Conservation (phyloP, 2,113 vertebrate genomes). For the Labeo rohita region DNA sequence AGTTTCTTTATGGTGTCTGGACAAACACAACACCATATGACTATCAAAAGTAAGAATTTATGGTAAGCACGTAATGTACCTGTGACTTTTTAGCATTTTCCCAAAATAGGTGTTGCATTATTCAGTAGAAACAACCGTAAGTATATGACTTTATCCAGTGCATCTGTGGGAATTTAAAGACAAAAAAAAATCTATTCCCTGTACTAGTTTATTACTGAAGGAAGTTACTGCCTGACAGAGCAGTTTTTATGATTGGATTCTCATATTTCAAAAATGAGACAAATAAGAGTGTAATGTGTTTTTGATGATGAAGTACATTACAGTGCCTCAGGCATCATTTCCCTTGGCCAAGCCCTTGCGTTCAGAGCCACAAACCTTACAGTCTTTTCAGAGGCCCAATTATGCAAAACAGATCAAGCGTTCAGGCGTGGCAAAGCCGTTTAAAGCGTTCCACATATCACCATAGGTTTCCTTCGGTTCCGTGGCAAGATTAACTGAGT, state of each 20-base stretch:
- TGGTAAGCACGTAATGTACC: background rate
- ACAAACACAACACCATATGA: background rate
- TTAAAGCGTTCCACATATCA: slow-evolving; percentile 46
- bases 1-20: background rate
- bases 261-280: slow-evolving; percentile 8
- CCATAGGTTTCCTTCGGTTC: slow-evolving; percentile 21
- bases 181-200: background rate
- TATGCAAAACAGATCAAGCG: slow-evolving; percentile 55
- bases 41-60: background rate
- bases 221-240: slow-evolving; percentile 28
- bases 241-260: slow-evolving; percentile 34
- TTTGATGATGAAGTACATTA: slow-evolving; percentile 33
- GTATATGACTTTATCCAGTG: background rate
- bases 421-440: slow-evolving; percentile 52
- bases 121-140: background rate
- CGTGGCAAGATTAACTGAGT: slow-evolving; percentile 21
- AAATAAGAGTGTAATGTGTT: slow-evolving; percentile 14
- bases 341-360: slow-evolving; percentile 30
- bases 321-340: slow-evolving; percentile 13
- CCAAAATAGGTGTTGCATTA: slow-evolving; percentile 2
- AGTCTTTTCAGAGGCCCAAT: slow-evolving; percentile 48
- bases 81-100: background rate
- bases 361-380: slow-evolving; percentile 26
- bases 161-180: background rate
- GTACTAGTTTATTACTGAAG: slow-evolving; percentile 20